Conservation (phyloP, 2,888 invertebrate genomes). For the Syritta pipiens region DNA sequence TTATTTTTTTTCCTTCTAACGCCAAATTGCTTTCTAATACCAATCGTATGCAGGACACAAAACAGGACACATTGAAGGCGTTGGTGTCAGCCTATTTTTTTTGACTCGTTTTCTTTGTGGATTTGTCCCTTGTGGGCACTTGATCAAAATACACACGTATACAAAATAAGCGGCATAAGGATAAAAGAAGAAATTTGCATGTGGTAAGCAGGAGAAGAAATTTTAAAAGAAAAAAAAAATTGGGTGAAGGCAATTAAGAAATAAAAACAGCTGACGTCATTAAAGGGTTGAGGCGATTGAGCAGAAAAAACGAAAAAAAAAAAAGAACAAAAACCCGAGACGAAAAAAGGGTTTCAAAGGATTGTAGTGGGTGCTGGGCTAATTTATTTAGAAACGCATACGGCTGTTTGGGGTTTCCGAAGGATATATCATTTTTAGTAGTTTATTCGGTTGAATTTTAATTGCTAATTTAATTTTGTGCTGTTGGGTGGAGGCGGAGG, state of each 20-base stretch:
- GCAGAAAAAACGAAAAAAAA: constrained; percentile 31
- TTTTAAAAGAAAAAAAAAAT: constrained; percentile 33
- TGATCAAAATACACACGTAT: constrained; percentile 55
- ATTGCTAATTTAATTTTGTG: constrained; percentile 65
- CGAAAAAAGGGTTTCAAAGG: constrained; percentile 45
- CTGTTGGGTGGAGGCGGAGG: constrained; percentile 12
- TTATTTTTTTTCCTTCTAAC: constrained; percentile 53
- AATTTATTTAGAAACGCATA: constrained; percentile 66
- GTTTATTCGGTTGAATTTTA: constrained; percentile 66
- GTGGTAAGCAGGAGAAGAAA: constrained; percentile 18
- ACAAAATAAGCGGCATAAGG: constrained; percentile 48
- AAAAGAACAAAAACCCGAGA: neutral
- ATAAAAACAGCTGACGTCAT: constrained; percentile 69
- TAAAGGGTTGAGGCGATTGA: constrained; percentile 59
- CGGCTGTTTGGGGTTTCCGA: constrained; percentile 42
- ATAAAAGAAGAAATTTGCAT: constrained; percentile 65
- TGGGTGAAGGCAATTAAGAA: constrained; percentile 67
- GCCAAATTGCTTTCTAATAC: constrained; percentile 65
- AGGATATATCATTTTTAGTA: constrained; percentile 63
- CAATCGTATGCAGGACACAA: constrained; percentile 61
- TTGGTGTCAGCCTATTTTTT: constrained; percentile 48
- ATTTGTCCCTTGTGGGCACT: constrained; percentile 65
- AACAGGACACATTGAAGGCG: constrained; percentile 32
- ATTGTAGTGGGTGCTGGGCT: constrained; percentile 20
- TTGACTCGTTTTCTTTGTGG: constrained; percentile 13